Conservation (phyloP, 2,888 invertebrate species). For the Capitulum mitella region DNA sequence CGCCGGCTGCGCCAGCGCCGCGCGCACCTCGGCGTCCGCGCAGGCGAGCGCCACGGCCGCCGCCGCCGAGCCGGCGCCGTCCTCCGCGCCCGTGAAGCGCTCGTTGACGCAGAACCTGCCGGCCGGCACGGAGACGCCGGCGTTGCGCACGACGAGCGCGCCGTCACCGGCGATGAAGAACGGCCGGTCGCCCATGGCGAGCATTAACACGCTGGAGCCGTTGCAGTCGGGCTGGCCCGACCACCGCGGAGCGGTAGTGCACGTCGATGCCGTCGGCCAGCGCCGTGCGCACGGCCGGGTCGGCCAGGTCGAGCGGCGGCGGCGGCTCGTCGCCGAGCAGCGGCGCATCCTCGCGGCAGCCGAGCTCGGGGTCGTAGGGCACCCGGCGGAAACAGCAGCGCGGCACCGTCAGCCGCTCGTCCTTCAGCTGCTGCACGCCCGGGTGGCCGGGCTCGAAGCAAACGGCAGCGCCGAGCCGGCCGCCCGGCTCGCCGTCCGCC, state of each 20-base stretch:
- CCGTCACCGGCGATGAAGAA: not conserved
- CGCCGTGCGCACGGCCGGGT: not conserved
- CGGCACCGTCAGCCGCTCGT: not conserved
- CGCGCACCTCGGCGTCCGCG: not conserved
- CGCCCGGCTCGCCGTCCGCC: not conserved
- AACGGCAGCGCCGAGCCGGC: not conserved
- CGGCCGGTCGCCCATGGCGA: not conserved
- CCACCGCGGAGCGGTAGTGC: not conserved
- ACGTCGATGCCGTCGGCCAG: not conserved
- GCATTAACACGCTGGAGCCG: not conserved
- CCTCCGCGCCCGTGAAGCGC: not conserved
- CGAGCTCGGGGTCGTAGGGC: not conserved
- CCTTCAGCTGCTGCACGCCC: not conserved
- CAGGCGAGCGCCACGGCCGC: not conserved
- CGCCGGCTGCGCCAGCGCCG: not conserved
- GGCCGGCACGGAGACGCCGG: not conserved
- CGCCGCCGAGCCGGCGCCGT: not conserved
- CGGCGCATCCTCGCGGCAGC: not conserved
- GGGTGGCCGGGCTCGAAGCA: not conserved
- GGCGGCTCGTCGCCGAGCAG: not conserved
- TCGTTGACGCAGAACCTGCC: not conserved
- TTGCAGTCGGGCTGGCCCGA: not conserved
- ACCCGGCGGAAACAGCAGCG: not conserved
- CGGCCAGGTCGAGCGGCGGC: not conserved
- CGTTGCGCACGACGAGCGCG: not conserved